Conservation (phyloP, 2,797 vertebrate species). For the Aulostomus chinensis region DNA sequence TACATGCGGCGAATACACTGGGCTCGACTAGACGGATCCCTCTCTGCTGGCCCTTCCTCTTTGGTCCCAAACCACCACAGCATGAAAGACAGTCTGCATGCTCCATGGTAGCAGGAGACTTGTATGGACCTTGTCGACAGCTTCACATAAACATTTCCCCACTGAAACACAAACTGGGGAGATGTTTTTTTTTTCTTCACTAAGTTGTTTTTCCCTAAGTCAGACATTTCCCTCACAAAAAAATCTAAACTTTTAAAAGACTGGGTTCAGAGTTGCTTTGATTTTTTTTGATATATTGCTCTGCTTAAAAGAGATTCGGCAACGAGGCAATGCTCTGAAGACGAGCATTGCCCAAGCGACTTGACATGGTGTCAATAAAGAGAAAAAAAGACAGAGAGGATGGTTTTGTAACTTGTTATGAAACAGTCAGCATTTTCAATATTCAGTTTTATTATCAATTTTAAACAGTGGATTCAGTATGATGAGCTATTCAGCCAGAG, state of each 20-base stretch:
- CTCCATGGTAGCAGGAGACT: conserved; percentile 70
- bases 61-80: conserved; percentile 69
- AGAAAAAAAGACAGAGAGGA: conserved; percentile 4
- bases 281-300: conserved; percentile 47
- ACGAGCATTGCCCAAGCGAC: conserved; percentile 27
- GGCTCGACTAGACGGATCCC: conserved; percentile 61
- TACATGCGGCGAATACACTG: conserved; percentile 65
- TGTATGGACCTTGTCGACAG: conserved; percentile 74
- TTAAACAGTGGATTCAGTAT: conserved; percentile 26
- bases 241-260: conserved; percentile 65
- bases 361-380: conserved; percentile 21
- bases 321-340: conserved; percentile 64
- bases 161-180: conserved; percentile 69
- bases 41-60: conserved; percentile 71
- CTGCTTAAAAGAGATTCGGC: conserved; percentile 69
- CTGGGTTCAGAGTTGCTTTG: conserved; percentile 64
- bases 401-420: conserved; percentile 38
- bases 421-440: conserved; percentile 36
- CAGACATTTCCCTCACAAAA: conserved; percentile 50
- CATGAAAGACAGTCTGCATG: conserved; percentile 75
- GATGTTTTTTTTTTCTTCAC: conserved; percentile 34
- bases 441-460: conserved; percentile 20
- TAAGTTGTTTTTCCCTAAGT: conserved; percentile 54
- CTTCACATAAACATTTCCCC: conserved; percentile 77
- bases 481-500: conserved; percentile 32